These are phyloP conservation scores for Minunthozetes semirufus DNA, from an alignment of 2,888 invertebrate species.

Conservation along the genomic window DNA sequence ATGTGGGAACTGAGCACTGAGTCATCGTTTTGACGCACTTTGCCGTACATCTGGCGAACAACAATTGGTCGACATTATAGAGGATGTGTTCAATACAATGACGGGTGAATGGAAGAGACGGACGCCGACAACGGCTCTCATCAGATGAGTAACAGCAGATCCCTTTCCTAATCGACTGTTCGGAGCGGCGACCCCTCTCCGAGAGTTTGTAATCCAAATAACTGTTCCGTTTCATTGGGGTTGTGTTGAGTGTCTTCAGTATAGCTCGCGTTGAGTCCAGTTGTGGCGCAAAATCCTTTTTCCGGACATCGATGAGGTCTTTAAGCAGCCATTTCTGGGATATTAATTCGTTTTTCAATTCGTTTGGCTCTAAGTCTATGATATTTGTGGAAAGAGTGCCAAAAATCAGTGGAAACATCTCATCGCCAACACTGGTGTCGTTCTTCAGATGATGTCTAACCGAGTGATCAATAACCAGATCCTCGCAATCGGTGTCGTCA, in stretches of 20 bases:
- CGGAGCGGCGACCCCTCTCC: neutral
- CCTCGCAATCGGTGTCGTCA: neutral
- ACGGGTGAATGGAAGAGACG: constrained; percentile 66
- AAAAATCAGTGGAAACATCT: neutral
- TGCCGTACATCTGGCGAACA: constrained; percentile 68
- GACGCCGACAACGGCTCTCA: constrained; percentile 45
- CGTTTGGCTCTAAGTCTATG: constrained; percentile 28
- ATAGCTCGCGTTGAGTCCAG: neutral
- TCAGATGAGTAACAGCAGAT: constrained; percentile 45
- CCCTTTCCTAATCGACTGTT: constrained; percentile 40
- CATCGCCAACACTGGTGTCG: neutral
- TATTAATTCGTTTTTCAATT: constrained; percentile 30
- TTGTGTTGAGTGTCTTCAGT: constrained; percentile 1
- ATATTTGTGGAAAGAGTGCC: constrained; percentile 1
- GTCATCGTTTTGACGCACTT: constrained; percentile 66
- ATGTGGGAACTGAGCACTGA: constrained; percentile 69
- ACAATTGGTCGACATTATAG: constrained; percentile 70
- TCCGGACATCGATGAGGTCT: constrained; percentile 16
- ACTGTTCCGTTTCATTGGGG: neutral
- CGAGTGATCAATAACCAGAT: neutral
- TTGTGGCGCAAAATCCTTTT: neutral
- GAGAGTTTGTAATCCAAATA: constrained; percentile 17
- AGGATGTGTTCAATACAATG: constrained; percentile 65
- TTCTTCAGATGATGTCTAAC: neutral
- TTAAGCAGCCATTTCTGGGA: constrained; percentile 31